phyloP scores from a whole-genome alignment of 1,140 invertebrate species.

The Drosophila pandora region DNA sequence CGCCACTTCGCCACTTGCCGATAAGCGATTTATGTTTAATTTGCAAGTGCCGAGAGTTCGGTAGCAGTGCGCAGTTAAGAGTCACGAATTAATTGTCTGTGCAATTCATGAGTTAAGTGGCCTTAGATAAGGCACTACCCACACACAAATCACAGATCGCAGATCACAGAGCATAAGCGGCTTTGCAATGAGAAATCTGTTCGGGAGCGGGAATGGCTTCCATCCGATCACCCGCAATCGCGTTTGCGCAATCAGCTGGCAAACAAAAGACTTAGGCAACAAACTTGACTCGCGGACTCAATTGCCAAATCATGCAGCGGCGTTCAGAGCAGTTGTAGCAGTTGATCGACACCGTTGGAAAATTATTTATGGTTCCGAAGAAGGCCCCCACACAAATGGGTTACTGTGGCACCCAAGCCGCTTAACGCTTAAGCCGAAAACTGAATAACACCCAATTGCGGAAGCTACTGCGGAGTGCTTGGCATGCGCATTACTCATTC shows the following conservation, averaged over 20 bases:
- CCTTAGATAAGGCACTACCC: slow-evolving; percentile 51
- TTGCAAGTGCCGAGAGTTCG: slow-evolving; percentile 70
- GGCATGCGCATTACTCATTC: slow-evolving; percentile 68
- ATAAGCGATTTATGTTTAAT: slow-evolving; percentile 57
- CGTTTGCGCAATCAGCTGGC: slow-evolving; percentile 60
- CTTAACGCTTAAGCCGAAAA: slow-evolving; percentile 16
- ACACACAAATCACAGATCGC: slow-evolving; percentile 38
- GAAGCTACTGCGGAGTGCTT: slow-evolving; percentile 54
- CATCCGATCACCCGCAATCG: slow-evolving; percentile 25
- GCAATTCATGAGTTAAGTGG: slow-evolving; percentile 46
- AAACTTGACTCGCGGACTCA: slow-evolving; percentile 71
- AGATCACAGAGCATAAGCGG: slow-evolving; percentile 10
- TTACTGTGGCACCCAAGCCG: slow-evolving; percentile 43
- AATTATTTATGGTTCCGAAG: slow-evolving; percentile 35
- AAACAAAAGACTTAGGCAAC: slow-evolving; percentile 80
- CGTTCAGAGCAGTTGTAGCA: slow-evolving; percentile 15
- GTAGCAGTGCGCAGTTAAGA: slow-evolving; percentile 51
- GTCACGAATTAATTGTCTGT: slow-evolving; percentile 54
- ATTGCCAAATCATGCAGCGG: slow-evolving; percentile 70
- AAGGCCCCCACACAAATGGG: slow-evolving; percentile 52
- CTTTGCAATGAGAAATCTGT: not conserved
- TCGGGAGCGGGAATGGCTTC: slow-evolving; percentile 12
- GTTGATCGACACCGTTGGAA: slow-evolving; percentile 23
- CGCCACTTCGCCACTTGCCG: slow-evolving; percentile 16
- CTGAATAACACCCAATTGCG: slow-evolving; percentile 32